Evolutionary conservation across 2,888 invertebrate genomes (phyloP).

Genomic region (Pseudoips prasinana): DNA sequence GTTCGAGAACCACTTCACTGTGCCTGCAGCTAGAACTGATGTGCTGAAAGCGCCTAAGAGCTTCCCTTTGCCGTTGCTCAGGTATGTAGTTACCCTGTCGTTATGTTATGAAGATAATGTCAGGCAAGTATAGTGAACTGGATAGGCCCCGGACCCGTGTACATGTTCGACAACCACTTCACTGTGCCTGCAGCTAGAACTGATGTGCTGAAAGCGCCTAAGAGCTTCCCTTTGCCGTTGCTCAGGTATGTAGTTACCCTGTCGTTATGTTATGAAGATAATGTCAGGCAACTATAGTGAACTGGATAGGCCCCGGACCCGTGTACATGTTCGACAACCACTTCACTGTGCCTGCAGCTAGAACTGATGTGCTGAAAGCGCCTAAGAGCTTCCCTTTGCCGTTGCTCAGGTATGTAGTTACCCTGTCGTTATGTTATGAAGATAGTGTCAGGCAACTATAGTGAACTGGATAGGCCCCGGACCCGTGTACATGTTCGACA

Average conservation of each 20-base stretch:
- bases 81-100: slow-evolving; percentile 55
- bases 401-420: slow-evolving; percentile 80
- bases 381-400: slow-evolving; percentile 93
- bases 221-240: too few species aligned
- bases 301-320: slow-evolving; percentile 87
- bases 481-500: slow-evolving; percentile 89
- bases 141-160: too few species aligned
- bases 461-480: slow-evolving; percentile 87
- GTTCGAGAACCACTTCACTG: slow-evolving; percentile 92
- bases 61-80: slow-evolving; percentile 89
- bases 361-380: slow-evolving; percentile 91
- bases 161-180: too few species aligned
- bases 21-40: slow-evolving; percentile 90
- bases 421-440: neutral
- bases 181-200: too few species aligned
- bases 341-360: slow-evolving; percentile 89
- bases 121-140: too few species aligned
- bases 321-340: slow-evolving; percentile 91
- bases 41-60: slow-evolving; percentile 90
- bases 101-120: too few species aligned
- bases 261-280: too few species aligned
- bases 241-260: too few species aligned
- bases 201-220: too few species aligned
- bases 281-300: too few species aligned
- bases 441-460: too few species aligned